phyloP scores from a whole-genome alignment of 1,140 invertebrate species.

The Zaprionus vittiger region DNA sequence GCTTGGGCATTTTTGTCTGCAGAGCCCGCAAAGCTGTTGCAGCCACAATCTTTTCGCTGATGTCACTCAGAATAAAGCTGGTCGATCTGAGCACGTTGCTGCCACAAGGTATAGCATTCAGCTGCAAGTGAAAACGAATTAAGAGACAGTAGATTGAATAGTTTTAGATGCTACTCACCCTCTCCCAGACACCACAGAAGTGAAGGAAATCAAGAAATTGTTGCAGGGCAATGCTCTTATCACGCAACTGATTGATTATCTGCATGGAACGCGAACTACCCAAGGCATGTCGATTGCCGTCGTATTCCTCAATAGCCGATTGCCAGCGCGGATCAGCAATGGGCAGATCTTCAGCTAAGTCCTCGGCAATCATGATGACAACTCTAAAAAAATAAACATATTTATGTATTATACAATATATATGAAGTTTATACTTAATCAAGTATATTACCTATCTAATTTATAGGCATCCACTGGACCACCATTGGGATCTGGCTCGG shows the following conservation, averaged over 20 bases:
- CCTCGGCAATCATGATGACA: conserved; percentile 89
- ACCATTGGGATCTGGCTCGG: conserved; percentile 81
- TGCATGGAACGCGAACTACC: conserved; percentile 91
- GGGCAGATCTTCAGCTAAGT: conserved; percentile 95
- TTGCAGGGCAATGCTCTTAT: conserved; percentile 92
- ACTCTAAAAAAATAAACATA: conserved; percentile 84
- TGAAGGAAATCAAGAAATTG: conserved; percentile 92
- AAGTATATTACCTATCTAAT: conserved; percentile 85
- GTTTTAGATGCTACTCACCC: conserved; percentile 84
- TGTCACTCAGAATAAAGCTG: conserved; percentile 88
- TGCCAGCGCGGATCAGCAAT: conserved; percentile 94
- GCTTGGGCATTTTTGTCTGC: conserved; percentile 62
- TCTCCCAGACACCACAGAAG: conserved; percentile 89
- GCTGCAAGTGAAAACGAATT: conserved; percentile 39
- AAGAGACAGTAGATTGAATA: background rate
- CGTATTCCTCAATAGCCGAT: conserved; percentile 59
- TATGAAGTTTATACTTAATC: conserved; percentile 83
- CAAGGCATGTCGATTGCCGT: conserved; percentile 79
- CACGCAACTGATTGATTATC: conserved; percentile 92
- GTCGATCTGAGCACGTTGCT: conserved; percentile 86
- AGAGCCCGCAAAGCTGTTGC: conserved; percentile 86
- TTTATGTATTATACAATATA: conserved; percentile 28
- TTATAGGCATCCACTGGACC: conserved; percentile 62
- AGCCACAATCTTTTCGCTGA: conserved; percentile 91
- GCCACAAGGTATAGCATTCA: conserved; percentile 86